phyloP scores from a whole-genome alignment of 2,113 vertebrate genomes.

The Chionodraco myersi region DNA sequence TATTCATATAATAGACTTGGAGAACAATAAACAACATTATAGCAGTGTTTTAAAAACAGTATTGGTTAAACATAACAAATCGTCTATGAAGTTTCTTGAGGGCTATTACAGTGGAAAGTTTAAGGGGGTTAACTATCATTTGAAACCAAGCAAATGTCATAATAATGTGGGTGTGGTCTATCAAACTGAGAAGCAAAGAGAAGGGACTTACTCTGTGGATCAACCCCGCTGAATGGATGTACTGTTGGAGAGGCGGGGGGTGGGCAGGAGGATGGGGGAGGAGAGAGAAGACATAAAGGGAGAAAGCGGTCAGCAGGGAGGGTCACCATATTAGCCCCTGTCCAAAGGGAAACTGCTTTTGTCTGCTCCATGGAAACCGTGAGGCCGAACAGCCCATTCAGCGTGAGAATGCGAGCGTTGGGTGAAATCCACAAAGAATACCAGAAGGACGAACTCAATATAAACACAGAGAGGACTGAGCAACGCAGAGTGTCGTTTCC shows the following conservation, averaged over 20 bases:
- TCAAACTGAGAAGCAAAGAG: slow-evolving; percentile 12
- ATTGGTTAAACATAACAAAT: not conserved
- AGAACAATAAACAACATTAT: not conserved
- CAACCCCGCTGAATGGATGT: slow-evolving; percentile 98
- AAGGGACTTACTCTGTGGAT: slow-evolving; percentile 93
- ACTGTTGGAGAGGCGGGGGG: slow-evolving; percentile 80
- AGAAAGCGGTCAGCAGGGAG: slow-evolving; percentile 61
- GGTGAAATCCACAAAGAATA: slow-evolving; percentile 5
- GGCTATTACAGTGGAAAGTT: too few relatives aligned
- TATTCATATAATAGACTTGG: too few relatives aligned
- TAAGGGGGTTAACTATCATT: not conserved
- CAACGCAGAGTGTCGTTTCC: not conserved
- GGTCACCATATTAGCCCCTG: slow-evolving; percentile 46
- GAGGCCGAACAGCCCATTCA: slow-evolving; percentile 1
- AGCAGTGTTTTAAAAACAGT: too few relatives aligned
- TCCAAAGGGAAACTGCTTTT: slow-evolving; percentile 53
- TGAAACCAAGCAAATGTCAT: not conserved
- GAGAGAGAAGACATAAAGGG: slow-evolving; percentile 39
- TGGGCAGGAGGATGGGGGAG: slow-evolving; percentile 17
- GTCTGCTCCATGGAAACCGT: slow-evolving; percentile 46
- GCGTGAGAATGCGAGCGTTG: not conserved
- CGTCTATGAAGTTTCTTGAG: not conserved
- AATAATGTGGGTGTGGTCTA: too few relatives aligned
- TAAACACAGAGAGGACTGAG: not conserved
- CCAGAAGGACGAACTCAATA: not conserved